Evolutionary conservation across 2,888 invertebrate species (phyloP).

Genomic region (Caradrina kadenii): DNA sequence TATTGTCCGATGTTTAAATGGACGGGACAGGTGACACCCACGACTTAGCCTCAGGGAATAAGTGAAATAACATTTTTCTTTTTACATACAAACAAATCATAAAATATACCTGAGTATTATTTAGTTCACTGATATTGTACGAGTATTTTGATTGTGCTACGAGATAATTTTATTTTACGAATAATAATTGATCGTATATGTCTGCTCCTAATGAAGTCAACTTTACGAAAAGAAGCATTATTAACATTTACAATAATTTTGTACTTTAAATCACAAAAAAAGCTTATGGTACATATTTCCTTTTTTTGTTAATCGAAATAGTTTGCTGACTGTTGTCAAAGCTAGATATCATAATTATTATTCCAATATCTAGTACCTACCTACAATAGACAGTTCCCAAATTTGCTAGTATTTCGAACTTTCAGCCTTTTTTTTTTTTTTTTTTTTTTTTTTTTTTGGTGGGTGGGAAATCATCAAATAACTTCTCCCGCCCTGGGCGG

Average conservation of each 20-base stretch:
- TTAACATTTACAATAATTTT: neutral
- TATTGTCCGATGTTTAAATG: slow-evolving; percentile 27
- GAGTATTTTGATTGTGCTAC: neutral
- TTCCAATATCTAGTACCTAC: no score
- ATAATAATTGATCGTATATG: neutral
- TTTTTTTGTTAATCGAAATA: no score
- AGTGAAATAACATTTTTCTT: slow-evolving; percentile 18
- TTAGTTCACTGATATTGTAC: neutral
- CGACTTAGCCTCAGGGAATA: slow-evolving; percentile 40
- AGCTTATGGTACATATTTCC: neutral
- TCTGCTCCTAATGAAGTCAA: neutral
- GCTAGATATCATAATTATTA: no score
- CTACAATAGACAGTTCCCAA: no score
- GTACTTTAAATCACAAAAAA: neutral
- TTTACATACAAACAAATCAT: slow-evolving; percentile 22
- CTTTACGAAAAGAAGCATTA: neutral
- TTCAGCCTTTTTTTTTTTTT: no score
- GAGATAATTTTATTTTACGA: neutral
- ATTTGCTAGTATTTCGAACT: no score
- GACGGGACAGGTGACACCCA: slow-evolving; percentile 43
- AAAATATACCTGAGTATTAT: slow-evolving; percentile 23
- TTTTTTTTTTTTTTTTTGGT: no score
- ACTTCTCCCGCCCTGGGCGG: no score
- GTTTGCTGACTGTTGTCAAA: no score
- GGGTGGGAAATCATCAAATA: no score